Evolutionary conservation across 2,888 invertebrate genomes (phyloP).

Genomic region (Epiblema foenella): DNA sequence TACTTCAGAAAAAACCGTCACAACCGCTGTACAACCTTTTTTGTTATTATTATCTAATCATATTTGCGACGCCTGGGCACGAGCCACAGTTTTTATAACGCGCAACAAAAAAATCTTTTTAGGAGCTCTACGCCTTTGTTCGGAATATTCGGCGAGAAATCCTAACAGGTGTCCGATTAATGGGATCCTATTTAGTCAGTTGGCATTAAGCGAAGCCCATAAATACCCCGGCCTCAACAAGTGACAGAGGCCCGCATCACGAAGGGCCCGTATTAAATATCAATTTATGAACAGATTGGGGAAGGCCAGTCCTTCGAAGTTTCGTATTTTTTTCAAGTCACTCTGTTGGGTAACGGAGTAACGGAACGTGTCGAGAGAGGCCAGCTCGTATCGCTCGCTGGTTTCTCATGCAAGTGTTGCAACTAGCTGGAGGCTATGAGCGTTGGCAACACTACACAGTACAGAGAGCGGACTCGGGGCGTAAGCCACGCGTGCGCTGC

Average conservation of each 20-base stretch:
- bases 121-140: slow-evolving; percentile 59
- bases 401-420: slow-evolving; percentile 79
- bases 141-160: slow-evolving; percentile 40
- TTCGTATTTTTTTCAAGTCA: slow-evolving; percentile 53
- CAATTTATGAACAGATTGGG: slow-evolving; percentile 64
- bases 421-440: slow-evolving; percentile 60
- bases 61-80: slow-evolving; percentile 53
- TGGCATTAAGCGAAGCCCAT: slow-evolving; percentile 33
- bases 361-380: slow-evolving; percentile 81
- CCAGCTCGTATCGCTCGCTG: slow-evolving; percentile 74
- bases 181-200: slow-evolving; percentile 53
- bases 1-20: slow-evolving; percentile 20
- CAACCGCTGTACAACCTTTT: slow-evolving; percentile 14
- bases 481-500: slow-evolving; percentile 67
- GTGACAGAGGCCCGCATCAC: slow-evolving; percentile 70
- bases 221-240: slow-evolving; percentile 47
- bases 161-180: slow-evolving; percentile 67
- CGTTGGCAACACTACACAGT: slow-evolving; percentile 50
- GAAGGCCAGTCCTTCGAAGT: slow-evolving; percentile 60
- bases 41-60: slow-evolving; percentile 30
- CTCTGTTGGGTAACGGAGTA: slow-evolving; percentile 76
- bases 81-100: slow-evolving; percentile 55
- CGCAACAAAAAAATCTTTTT: slow-evolving; percentile 35
- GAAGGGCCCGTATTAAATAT: slow-evolving; percentile 69
- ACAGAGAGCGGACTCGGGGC: slow-evolving; percentile 61